Evolutionary conservation across 2,797 vertebrate genomes (phyloP), one percentile per base, ranked within the genome.

Genomic region (Odontamblyopus lacepedii): DNA sequence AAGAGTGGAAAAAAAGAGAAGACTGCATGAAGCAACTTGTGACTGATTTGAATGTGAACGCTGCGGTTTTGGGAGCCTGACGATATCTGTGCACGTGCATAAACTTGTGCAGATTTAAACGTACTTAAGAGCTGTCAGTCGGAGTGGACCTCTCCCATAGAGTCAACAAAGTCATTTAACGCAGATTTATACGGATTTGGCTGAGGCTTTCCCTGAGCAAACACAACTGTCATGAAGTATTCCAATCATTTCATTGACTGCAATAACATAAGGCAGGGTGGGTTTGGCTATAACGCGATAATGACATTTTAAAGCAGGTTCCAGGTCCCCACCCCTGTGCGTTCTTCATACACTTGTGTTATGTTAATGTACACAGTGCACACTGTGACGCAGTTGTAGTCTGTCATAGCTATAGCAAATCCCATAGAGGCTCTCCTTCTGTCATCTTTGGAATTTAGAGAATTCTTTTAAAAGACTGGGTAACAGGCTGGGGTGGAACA

Each of bases 21-120:
- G 62, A n/a, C 16, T 2, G 63, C 80, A 73, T 70, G 86, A 77
- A 35, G 70, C 71, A 74, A 80, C 84, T 75, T 72, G 79, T 62
- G 66, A 67, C 16, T 61, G 50, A 5, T 12, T 29, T 63, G 71
- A 74, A 83, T 76, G 48, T 57, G 48, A 67, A 68, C 35, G 64
- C 35, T 32, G 26, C 16, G 56, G 30, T 69, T 69, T 56, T 29
- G 26, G 51, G 48, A 23, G 60, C 41, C 67, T 61, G 71, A 76
- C 4, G 50, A 15, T 48, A 18, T 48, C 55, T 78, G 69, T 9
- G 66, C 76, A 71, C 66, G 83, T 59, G 71, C 16, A 63, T 51
- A 64, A 75, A 75, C 70, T 61, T 59, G 69, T 5, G 53, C 3
- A 51, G 27, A 67, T 55, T 67, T 3, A 27, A 51, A 76, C 18